Percentiles rank a stretch among this genome's conserved stretches.
These are phyloP conservation scores for Cylloceria caligata DNA, from an alignment of 2,888 invertebrate species.

Conservation along the genomic window DNA sequence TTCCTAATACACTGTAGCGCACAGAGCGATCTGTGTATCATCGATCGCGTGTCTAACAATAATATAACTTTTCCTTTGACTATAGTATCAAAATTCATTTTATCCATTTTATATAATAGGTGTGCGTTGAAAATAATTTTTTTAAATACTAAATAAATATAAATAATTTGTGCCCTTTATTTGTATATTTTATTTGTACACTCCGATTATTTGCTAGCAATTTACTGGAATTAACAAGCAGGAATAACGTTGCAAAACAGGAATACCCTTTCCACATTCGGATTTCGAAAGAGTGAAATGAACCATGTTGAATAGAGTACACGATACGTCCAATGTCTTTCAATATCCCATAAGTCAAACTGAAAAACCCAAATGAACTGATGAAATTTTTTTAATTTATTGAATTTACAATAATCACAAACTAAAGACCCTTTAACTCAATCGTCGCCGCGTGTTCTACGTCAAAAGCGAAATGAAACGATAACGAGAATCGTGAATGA, in stretches of 20 bases:
- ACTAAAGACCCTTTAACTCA: conserved; percentile 59
- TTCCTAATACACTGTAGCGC: not conserved
- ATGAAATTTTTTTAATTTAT: not conserved
- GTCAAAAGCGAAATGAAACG: conserved; percentile 26
- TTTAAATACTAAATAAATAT: too few relatives aligned
- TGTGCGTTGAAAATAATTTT: not conserved
- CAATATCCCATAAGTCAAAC: too few relatives aligned
- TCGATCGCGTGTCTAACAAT: not conserved
- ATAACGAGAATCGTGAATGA: conserved; percentile 50
- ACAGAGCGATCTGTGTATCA: not conserved
- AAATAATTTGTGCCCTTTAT: too few relatives aligned
- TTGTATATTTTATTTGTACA: too few relatives aligned
- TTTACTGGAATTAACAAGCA: too few relatives aligned
- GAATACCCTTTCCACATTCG: not conserved
- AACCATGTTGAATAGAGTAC: too few relatives aligned
- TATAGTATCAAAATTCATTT: not conserved
- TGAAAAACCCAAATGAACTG: not conserved
- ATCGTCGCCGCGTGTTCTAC: conserved; percentile 74
- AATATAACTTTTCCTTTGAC: not conserved
- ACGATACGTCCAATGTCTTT: too few relatives aligned
- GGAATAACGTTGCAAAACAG: too few relatives aligned
- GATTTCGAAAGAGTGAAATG: too few relatives aligned
- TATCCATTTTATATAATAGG: not conserved
- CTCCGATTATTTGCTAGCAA: too few relatives aligned
- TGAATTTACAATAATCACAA: not conserved